Evolutionary conservation across 2,797 vertebrate species (phyloP).

Genomic region (Squalus acanthias): DNA sequence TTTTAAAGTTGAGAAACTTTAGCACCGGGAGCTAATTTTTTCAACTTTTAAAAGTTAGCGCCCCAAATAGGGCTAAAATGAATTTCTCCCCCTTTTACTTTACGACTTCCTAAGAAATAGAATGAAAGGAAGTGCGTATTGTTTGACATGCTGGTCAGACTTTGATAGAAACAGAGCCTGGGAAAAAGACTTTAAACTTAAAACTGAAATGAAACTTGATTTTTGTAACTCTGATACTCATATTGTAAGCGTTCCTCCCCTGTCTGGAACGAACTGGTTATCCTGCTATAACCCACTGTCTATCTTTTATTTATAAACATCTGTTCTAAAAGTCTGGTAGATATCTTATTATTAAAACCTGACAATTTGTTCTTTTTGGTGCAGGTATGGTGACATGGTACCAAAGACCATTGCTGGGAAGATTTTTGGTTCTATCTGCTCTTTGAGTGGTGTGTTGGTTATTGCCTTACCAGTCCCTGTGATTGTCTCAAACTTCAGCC

Average conservation of each 20-base stretch:
- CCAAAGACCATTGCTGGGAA: slow-evolving; percentile 94
- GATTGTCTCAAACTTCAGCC: slow-evolving; percentile 95
- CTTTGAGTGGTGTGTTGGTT: slow-evolving; percentile 86
- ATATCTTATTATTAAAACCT: not conserved
- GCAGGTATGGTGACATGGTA: slow-evolving; percentile 94
- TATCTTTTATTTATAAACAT: not conserved
- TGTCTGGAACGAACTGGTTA: not conserved
- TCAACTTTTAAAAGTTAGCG: too few species aligned
- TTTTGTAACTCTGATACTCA: not conserved
- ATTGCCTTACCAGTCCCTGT: slow-evolving; percentile 91
- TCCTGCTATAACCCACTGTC: not conserved
- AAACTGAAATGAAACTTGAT: not conserved
- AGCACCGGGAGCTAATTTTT: too few species aligned
- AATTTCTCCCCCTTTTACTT: not conserved
- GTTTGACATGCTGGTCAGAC: not conserved
- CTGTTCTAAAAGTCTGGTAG: not conserved
- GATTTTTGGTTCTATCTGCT: slow-evolving; percentile 89
- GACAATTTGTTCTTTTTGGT: slow-evolving; percentile 46
- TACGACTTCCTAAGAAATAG: not conserved
- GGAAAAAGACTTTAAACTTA: not conserved
- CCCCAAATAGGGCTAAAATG: too few species aligned
- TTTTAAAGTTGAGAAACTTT: too few species aligned
- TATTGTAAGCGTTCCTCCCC: not conserved
- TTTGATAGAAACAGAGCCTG: not conserved
- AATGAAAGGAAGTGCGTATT: not conserved